Conservation (phyloP, 2,113 vertebrate species). For the Elgaria multicarinata region DNA sequence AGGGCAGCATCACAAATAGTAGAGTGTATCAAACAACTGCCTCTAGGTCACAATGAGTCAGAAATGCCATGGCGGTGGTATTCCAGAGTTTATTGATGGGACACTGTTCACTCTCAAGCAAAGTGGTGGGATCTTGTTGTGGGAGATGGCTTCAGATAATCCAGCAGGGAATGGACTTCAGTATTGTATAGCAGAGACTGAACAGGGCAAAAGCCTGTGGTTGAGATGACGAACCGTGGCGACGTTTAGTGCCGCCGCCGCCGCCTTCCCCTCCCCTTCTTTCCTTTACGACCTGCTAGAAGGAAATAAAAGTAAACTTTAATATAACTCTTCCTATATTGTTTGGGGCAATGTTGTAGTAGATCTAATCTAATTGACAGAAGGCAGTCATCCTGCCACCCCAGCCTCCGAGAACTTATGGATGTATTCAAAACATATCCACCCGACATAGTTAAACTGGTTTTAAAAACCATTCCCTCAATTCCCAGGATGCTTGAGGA, state of each 20-base stretch:
- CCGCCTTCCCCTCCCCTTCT: neutral
- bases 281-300: neutral
- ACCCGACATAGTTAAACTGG: neutral
- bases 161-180: neutral
- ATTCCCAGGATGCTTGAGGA: neutral
- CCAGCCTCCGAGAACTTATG: neutral
- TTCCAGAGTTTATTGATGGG: slow-evolving; percentile 10
- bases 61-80: neutral
- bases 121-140: neutral
- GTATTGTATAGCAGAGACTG: neutral
- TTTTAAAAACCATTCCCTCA: neutral
- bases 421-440: neutral
- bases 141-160: neutral
- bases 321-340: neutral
- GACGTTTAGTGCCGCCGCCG: neutral
- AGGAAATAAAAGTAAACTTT: neutral
- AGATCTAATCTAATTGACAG: neutral
- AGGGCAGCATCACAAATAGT: neutral
- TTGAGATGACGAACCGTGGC: neutral
- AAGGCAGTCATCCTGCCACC: no score
- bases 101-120: neutral
- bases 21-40: neutral
- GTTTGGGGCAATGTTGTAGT: no score
- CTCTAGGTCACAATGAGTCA: neutral
- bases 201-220: neutral